Base-by-base conservation (phyloP, 92 coral and sea anemone genomes). In the Umimayanthus kanabou region DNA sequence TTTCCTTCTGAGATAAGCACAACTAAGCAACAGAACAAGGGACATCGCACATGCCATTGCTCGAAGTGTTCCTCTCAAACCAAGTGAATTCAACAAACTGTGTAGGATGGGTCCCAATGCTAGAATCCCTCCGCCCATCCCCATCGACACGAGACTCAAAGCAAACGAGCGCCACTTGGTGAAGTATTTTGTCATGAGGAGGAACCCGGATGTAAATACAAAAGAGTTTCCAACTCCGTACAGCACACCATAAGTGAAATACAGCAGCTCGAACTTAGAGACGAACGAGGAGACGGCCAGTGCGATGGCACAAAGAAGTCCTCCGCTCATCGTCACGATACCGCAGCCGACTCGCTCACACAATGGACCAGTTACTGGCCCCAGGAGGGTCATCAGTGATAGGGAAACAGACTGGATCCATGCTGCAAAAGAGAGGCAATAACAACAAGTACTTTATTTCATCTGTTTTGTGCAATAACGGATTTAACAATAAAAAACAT, bases 121-220 rank as follows among this genome's bases (percentile, higher is more conserved):
- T 33, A 73, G 77, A 13, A 73, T 73, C 42, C 77, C 77, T 30
- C 39, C 42, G 18, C 77, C 77, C 39, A 14, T 73, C 42, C 77
- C 77, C 77, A 73, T 73, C 23, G 77, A 73, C 23, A 73, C 45
- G 25, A 73, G 42, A 33, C 77, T 73, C 22, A 73, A 14, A 7
- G 77, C 42, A 73, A 73, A 23, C 22, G 77, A 39, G 9, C 77
- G 39, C 77, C 77, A 73, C 43, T 73, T 73, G 77, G 77, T 73
- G 77, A 73, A 73, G 26, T 33, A 9, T 28, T 73, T 73, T 14
- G 77, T 73, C 77, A 73, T 73, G 45, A 73, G 77, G 42, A 73
- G 45, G 47, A 73, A 73, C 77, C 77, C 77, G 45, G 77, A 73
- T 73, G 77, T 73, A 33, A 73, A 73, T 22, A 73, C 77, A 73